Conservation (phyloP, 2,113 vertebrate species). For the Vidua macroura region DNA sequence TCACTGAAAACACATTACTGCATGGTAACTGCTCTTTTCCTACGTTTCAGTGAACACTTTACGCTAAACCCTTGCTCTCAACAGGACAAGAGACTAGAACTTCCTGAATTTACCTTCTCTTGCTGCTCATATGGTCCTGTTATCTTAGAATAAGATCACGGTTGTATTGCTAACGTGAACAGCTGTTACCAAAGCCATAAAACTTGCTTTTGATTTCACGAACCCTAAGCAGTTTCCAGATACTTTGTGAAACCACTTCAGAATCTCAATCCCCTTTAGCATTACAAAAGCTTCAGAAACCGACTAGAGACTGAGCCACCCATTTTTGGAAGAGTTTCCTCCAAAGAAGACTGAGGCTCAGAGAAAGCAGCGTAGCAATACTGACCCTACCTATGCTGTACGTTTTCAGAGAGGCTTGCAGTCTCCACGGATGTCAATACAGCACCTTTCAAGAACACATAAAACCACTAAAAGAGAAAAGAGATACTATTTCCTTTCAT, state of each 20-base stretch:
- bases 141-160: neutral
- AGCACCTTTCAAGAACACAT: neutral
- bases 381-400: neutral
- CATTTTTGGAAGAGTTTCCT: neutral
- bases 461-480: neutral
- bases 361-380: neutral
- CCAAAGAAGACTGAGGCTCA: neutral
- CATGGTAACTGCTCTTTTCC: neutral
- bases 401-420: slow-evolving; percentile 5
- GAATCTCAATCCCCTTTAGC: neutral
- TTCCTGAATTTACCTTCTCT: neutral
- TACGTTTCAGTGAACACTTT: neutral
- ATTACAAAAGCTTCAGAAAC: neutral
- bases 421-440: neutral
- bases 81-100: rapidly evolving
- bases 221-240: neutral
- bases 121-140: rapidly evolving
- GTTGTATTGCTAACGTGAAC: neutral
- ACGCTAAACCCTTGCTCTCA: neutral
- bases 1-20: neutral
- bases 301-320: neutral
- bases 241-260: neutral
- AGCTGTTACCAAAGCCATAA: rapidly evolving
- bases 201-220: neutral
- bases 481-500: neutral